These are phyloP conservation scores for Artibeus lituratus DNA, from an alignment of 2,797 vertebrate species.

Conservation along the genomic window DNA sequence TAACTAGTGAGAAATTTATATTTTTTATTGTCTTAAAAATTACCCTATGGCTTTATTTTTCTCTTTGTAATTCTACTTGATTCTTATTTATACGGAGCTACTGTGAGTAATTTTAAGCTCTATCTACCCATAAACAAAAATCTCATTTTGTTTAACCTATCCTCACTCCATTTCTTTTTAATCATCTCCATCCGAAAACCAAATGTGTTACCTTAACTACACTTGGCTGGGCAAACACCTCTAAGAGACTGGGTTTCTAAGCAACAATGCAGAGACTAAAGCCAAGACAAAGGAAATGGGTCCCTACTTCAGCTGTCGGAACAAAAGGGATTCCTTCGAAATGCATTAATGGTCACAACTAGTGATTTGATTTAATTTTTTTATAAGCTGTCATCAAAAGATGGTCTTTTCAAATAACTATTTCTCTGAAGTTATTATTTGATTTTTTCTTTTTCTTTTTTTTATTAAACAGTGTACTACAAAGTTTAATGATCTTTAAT, in stretches of 20 bases:
- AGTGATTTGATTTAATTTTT: constrained; percentile 51
- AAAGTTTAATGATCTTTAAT: constrained; percentile 19
- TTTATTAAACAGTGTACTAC: background rate
- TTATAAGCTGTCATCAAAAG: constrained; percentile 29
- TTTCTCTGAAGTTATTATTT: constrained; percentile 29
- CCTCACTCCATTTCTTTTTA: constrained; percentile 13
- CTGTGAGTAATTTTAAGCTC: constrained; percentile 16
- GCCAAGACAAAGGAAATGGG: constrained; percentile 26
- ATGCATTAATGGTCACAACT: constrained; percentile 30
- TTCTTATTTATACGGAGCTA: background rate
- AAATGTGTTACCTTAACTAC: constrained; percentile 47
- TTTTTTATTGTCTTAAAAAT: constrained; percentile 36
- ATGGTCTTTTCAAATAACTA: constrained; percentile 19
- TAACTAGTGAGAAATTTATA: background rate
- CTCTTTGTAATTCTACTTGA: background rate
- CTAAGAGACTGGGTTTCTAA: constrained; percentile 53
- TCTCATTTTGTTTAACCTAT: constrained; percentile 34
- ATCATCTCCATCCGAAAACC: constrained; percentile 40
- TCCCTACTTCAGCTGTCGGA: constrained; percentile 1
- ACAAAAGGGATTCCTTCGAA: constrained; percentile 44
- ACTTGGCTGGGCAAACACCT: constrained; percentile 55
- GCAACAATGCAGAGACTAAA: constrained; percentile 20
- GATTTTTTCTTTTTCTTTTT: background rate
- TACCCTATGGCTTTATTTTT: background rate
- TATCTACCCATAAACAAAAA: constrained; percentile 32